Evolutionary conservation across 2,888 invertebrate species (phyloP), one percentile per base, ranked within the genome.

Genomic region (Polydrusus tereticollis): DNA sequence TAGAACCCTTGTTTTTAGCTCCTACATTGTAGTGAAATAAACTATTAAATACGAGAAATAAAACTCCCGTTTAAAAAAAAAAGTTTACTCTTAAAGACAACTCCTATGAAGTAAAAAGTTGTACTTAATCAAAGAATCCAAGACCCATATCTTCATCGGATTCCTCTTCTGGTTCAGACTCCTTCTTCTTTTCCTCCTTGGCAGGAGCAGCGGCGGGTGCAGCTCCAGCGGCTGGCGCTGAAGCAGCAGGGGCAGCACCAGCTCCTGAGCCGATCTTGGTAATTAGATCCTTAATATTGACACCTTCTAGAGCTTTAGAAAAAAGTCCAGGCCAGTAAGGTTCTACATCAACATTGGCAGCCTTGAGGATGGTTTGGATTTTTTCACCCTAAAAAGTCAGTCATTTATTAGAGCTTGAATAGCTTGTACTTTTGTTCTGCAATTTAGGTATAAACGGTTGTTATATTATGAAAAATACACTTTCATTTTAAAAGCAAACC

Each of bases 271-370:
- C 96, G 82, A 98, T 93, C 87, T 94, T 97, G 76, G 96, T 94
- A 86, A 98, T 95, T 83, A 98, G 88, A 75, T 96, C 95, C 82
- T 95, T 96, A 67, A 99, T 92, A 85, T 97, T 97, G 77, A 98
- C 88, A 76, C 96, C 96, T 86, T 98, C 98, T 78, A 99, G 88
- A 41, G 98, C 96, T 87, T 98, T 98, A 78, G 99, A 96, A 86
- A 99, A 99, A 69, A 99, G 90, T 81, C 97, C 96, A 47, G 99
- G 98, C 99, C 99, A 99, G 89, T 98, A 99, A 18, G 99, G 98
- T 86, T 99, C 99, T 43, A 99, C 94, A 77, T 95, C 95, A 72
- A 99, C 98, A 84, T 91, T 92, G 78, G 99, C 98, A 55, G 99
- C 98, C 87, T 98, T 99, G 84, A 99, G 87, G 85, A 99, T 95